phyloP scores from a whole-genome alignment of 2,113 vertebrate genomes.

The Callospermophilus lateralis region DNA sequence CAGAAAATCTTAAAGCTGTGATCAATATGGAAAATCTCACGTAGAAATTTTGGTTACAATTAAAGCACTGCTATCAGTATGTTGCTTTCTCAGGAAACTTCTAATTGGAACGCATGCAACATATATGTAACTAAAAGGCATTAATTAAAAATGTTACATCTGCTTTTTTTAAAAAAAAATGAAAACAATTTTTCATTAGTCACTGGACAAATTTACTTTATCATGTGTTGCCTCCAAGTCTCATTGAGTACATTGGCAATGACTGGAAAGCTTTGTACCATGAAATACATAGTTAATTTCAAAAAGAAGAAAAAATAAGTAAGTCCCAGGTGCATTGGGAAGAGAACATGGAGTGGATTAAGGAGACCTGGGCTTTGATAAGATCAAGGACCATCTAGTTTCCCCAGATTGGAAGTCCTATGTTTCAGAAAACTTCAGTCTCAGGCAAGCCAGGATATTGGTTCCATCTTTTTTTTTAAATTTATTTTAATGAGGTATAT shows the following conservation, averaged over 20 bases:
- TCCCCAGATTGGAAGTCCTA: neutral
- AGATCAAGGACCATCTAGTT: fast-evolving
- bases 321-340: neutral
- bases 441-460: neutral
- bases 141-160: neutral
- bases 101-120: neutral
- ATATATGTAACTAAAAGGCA: neutral
- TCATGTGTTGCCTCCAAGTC: neutral
- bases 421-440: neutral
- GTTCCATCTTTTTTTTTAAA: neutral
- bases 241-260: neutral
- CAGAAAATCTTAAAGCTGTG: neutral
- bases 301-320: neutral
- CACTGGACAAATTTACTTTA: neutral
- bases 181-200: neutral
- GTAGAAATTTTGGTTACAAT: neutral
- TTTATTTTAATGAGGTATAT: no score
- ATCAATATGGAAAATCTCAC: neutral
- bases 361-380: neutral
- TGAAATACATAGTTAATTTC: neutral
- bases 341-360: neutral
- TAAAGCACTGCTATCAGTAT: neutral
- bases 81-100: neutral
- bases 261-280: neutral
- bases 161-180: neutral